Percentiles rank a stretch among this genome's conserved stretches.
phyloP scores from a whole-genome alignment of 2,888 invertebrate species.

The Octodonta nipae region DNA sequence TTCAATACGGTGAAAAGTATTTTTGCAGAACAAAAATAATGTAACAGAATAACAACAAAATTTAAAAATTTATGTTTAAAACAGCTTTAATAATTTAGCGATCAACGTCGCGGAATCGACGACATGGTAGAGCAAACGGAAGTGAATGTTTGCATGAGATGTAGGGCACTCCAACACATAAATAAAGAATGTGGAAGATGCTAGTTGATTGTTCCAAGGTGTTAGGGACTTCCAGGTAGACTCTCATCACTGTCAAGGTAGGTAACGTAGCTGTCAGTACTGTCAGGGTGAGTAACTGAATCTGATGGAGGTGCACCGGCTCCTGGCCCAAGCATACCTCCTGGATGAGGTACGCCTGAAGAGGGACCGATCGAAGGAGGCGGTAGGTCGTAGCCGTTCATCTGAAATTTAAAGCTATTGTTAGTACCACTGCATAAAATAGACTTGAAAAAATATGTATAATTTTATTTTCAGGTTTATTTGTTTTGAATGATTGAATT shows the following conservation, averaged over 20 bases:
- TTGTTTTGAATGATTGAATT: too few species aligned
- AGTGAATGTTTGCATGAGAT: constrained; percentile 12
- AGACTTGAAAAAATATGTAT: too few species aligned
- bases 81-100: too few species aligned
- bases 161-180: constrained; percentile 14
- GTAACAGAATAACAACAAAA: too few species aligned
- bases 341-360: constrained; percentile 39
- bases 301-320: constrained; percentile 48
- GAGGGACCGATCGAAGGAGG: constrained; percentile 39
- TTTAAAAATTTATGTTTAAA: too few species aligned
- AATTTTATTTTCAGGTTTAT: too few species aligned
- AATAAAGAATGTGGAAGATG: constrained; percentile 10
- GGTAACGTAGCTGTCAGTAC: constrained; percentile 81
- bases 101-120: constrained; percentile 3
- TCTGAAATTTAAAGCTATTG: constrained; percentile 44
- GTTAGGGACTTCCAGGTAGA: constrained; percentile 60
- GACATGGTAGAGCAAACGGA: constrained; percentile 7
- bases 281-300: constrained; percentile 62
- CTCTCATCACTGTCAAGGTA: constrained; percentile 83
- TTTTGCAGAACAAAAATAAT: too few species aligned
- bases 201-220: constrained; percentile 18
- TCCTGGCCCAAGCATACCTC: constrained; percentile 42
- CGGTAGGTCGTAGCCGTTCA: constrained; percentile 78
- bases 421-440: not conserved
- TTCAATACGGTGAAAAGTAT: too few species aligned